Evolutionary conservation across 2,113 vertebrate species (phyloP), one percentile per base, ranked within the genome.

Genomic region (Benitochromis conjunctus): DNA sequence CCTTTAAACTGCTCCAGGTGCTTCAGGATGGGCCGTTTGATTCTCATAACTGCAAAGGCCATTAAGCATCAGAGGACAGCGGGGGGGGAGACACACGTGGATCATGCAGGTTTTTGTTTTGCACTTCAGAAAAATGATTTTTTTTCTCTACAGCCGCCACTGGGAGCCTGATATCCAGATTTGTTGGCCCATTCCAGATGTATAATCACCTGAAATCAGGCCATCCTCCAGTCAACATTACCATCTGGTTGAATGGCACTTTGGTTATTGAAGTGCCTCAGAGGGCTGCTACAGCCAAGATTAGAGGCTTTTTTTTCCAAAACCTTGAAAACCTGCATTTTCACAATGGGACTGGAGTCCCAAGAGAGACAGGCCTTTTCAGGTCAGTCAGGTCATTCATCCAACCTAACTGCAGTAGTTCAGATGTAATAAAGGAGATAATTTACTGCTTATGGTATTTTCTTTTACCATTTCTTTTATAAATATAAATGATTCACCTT

Each of bases 131-230:
- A 81, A 82, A 76, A 34, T 21, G 43, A 24, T n/a, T 79, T 38
- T 54, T 58, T 56, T 36, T 69, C 43, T 36, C 55, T 84, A 60
- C 86, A 76, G 77, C 69, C 60, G 16, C 81, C 31, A 3, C 16
- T 3, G 18, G 71, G 89, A 87, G 46, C 81, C 9, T 64, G 29
- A 80, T 82, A 53, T 9, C 43, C 43, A 62, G 79, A 24, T 83
- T 88, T 85, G 80, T 80, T 43, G 78, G 69, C 69, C 34, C 14
- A 62, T 76, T 90, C 85, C 86, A 90, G 83, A 89, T 92, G 88
- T 86, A 53, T 92, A 90, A 92, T 91, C 66, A 57, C 48, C 84
- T 85, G 71, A 79, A 78, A 76, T 91, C 85, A 91, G 86, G 83
- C 64, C 57, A 24, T 80, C 60, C 80, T 80, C 84, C 81, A 86